Base-by-base conservation (phyloP, 2,797 vertebrate genomes). In the Champsocephalus gunnari region DNA sequence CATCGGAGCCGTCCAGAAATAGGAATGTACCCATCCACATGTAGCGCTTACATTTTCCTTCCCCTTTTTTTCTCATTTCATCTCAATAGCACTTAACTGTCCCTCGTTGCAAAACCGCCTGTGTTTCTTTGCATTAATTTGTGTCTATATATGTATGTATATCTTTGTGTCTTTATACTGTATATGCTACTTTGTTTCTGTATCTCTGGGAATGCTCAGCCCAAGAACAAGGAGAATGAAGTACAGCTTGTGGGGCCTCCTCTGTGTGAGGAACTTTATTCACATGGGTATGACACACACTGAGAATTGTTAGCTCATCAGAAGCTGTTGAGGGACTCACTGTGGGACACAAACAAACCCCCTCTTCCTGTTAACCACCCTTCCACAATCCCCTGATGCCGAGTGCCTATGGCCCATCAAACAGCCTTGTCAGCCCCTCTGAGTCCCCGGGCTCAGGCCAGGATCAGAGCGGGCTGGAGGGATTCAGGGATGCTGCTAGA, bases 1-100 rank as follows among this genome's bases (percentile, higher is more conserved):
- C 82, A 85, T 82, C 85, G 83, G 75, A 86, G 83, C 66, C 19
- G 41, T 87, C 88, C 80, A 88, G 81, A 92, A 91, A 87, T 87
- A 83, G 80, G 61, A 72, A 75, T 85, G 75, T 74, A 63, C 71
- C 56, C 60, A 75, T 86, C 56, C 66, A 79, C 70, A 76, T 80
- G 67, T 73, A 79, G 44, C 12, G 1, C 76, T 72, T 72, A 67
- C 77, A 73, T 59, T 75, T 28, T 75, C 47, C 50, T 77, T 80
- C 67, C 38, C 21, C 17, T 56, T 68, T 70, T 60, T 59, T 44
- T 51, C 45, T 70, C 21, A 4, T 73, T 84, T 77, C 69, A 24
- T 66, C 8, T 48, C 28, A 12, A 17, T 64, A 51, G 49, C 28
- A 55, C 62, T 73, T 73, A 81, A 73, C 53, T 59, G 48, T 8